phyloP scores from a whole-genome alignment of 2,888 invertebrate genomes.

The Gymnocheta viridis region DNA sequence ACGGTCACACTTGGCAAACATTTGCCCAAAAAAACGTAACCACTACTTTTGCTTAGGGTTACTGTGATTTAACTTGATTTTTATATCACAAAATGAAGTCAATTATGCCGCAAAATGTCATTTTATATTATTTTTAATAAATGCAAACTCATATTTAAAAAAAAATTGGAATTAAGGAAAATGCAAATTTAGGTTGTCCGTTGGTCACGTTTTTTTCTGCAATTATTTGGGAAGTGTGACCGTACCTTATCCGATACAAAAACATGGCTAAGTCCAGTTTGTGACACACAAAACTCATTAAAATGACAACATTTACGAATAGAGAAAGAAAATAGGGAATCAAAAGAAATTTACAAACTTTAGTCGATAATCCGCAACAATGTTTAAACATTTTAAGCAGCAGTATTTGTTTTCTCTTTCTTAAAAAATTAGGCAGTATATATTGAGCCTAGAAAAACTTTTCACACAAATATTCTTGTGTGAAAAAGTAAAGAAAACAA shows the following conservation, averaged over 20 bases:
- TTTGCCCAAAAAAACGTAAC: too few relatives aligned
- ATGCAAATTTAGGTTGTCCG: too few relatives aligned
- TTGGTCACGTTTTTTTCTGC: too few relatives aligned
- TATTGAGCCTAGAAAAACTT: conserved; percentile 37
- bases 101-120: too few relatives aligned
- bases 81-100: too few relatives aligned
- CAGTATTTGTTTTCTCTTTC: conserved; percentile 9
- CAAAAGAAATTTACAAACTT: background rate
- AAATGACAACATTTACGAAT: conserved; percentile 61
- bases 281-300: conserved; percentile 52
- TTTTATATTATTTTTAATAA: too few relatives aligned
- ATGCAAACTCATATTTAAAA: too few relatives aligned
- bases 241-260: background rate
- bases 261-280: background rate
- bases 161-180: too few relatives aligned
- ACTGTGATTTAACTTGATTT: too few relatives aligned
- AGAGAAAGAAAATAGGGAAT: conserved; percentile 7
- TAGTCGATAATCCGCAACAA: conserved; percentile 10
- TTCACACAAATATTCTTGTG: background rate
- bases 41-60: too few relatives aligned
- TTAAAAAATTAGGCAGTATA: conserved; percentile 59
- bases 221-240: too few relatives aligned
- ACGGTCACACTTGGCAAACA: too few relatives aligned
- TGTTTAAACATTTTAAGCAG: background rate
- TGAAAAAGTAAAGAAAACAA: background rate